Evolutionary conservation across 2,888 invertebrate genomes (phyloP), one percentile per base, ranked within the genome.

Genomic region (Caradrina clavipalpis): DNA sequence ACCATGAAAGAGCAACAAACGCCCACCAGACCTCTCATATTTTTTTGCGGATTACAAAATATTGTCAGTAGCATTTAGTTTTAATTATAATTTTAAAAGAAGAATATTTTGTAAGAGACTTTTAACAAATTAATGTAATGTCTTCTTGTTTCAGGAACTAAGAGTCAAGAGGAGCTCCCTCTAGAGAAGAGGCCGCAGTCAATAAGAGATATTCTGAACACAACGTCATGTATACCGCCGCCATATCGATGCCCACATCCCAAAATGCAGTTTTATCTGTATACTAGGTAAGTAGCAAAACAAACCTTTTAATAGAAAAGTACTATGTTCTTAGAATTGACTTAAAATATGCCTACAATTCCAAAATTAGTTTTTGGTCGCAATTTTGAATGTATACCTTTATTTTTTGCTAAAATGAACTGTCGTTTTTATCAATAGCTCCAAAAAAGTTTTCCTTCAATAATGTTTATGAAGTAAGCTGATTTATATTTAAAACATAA

Each of bases 181-280:
- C 89, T 89, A 26, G 94, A 96, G 80, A 94, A 95, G 76, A 96
- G 95, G 75, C 94, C 96, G 0, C 96, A 97, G 85, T 96, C 96
- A 45, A 93, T 97, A 47, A 95, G 95, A 72, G 97, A 98, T 83
- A 95, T 98, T 8, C 97, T 97, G 89, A 98, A 98, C 87, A 98
- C 98, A 6, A 97, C 97, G 5, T 98, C 98, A 7, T 98, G 98
- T 87, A 97, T 98, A 65, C 97, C 97, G 68, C 98, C 97, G 55
- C 98, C 98, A 0, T 98, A 97, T 89, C 96, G 96, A 64, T 98
- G 98, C 92, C 98, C 98, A 15, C 98, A 98, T 92, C 98, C 97
- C 0, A 97, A 97, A 88, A 98, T 98, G 90, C 97, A 98, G 86
- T 98, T 98, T 91, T 98, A 97, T 92, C 92, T 98, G 11, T 98